A percentile compares a stretch with the other conserved stretches of the same genome.
These are phyloP conservation scores for Scaptomyza polygonia DNA, from an alignment of 2,888 invertebrate species.

Conservation along the genomic window DNA sequence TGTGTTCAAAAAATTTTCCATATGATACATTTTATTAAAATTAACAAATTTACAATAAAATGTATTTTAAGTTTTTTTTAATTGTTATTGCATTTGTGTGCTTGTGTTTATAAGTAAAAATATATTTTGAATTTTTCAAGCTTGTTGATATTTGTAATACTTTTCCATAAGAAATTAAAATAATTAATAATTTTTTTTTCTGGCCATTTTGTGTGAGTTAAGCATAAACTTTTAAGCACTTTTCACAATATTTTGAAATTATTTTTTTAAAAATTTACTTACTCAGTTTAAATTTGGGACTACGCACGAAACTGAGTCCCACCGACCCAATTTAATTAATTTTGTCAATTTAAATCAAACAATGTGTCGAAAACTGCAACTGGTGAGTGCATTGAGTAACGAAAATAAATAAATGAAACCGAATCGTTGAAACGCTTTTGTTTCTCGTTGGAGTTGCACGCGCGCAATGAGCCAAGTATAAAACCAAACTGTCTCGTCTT, in stretches of 20 bases:
- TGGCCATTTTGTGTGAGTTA: background rate
- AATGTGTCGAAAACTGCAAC: conserved; percentile 4
- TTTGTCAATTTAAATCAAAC: conserved; percentile 28
- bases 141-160: no score
- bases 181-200: background rate
- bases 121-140: no score
- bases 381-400: conserved; percentile 13
- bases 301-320: conserved; percentile 1
- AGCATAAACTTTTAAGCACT: background rate
- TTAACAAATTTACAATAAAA: no score
- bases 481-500: conserved; percentile 79
- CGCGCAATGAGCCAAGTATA: conserved; percentile 73
- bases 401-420: conserved; percentile 6
- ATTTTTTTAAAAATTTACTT: conserved; percentile 4
- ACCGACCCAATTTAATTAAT: no score
- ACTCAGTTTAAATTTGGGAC: background rate
- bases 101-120: no score
- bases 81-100: no score
- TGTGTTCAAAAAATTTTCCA: no score
- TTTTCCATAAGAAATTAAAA: background rate
- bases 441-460: conserved; percentile 71
- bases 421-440: conserved; percentile 21
- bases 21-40: no score
- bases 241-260: background rate
- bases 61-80: no score